These are phyloP conservation scores for Strigamia transsilvanica DNA, from an alignment of 2,888 invertebrate genomes.

Conservation along the genomic window DNA sequence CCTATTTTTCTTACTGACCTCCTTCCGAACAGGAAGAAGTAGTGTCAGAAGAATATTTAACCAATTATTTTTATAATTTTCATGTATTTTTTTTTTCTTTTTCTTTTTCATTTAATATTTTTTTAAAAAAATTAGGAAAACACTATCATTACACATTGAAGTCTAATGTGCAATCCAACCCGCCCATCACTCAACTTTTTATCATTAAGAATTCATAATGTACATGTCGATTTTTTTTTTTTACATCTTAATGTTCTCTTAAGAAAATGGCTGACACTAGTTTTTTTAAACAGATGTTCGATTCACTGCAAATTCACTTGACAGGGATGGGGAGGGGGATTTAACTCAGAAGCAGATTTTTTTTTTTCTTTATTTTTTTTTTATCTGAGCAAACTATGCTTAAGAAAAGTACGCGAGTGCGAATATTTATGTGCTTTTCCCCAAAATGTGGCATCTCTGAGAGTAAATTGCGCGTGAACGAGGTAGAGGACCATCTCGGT, in stretches of 20 bases:
- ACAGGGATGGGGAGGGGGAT: not conserved
- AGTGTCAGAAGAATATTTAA: not conserved
- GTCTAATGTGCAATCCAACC: not conserved
- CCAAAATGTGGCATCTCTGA: constrained; percentile 8
- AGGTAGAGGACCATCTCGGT: not conserved
- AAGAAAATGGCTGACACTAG: not conserved
- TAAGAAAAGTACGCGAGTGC: not conserved
- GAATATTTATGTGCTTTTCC: not conserved
- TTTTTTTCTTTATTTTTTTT: not conserved
- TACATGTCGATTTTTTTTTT: not conserved
- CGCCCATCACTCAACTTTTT: not conserved
- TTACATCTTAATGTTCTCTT: not conserved
- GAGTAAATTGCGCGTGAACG: constrained; percentile 8
- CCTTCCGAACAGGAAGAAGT: not conserved
- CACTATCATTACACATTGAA: not conserved
- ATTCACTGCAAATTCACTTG: constrained; percentile 8
- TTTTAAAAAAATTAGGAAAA: not conserved
- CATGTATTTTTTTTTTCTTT: too few species aligned
- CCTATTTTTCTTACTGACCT: constrained; percentile 8
- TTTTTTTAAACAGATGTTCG: not conserved
- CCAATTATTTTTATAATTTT: not conserved
- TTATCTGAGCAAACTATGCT: not conserved
- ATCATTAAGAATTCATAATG: constrained; percentile 1
- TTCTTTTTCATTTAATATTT: too few species aligned
- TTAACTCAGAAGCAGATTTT: not conserved